Evolutionary conservation across 2,797 vertebrate genomes (phyloP).

Genomic region (Galago senegalensis): DNA sequence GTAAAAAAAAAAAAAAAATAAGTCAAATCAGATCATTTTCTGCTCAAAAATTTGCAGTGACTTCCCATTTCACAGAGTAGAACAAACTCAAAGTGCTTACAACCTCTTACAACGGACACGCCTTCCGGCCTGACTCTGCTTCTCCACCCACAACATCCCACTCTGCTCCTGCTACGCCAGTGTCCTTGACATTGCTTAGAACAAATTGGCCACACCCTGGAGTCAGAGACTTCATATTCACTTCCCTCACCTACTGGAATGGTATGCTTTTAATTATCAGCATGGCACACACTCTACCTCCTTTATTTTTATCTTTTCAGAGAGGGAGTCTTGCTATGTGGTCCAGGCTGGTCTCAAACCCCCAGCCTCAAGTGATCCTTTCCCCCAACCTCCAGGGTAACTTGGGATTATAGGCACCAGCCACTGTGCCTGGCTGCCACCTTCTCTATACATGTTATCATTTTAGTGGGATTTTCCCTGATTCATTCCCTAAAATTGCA

Average conservation of each 20-base stretch:
- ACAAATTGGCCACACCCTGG: background rate
- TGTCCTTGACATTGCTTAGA: background rate
- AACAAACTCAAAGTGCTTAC: background rate
- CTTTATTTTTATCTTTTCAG: background rate
- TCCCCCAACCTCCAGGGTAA: background rate
- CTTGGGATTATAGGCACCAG: background rate
- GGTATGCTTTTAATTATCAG: background rate
- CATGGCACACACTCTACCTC: fast-evolving
- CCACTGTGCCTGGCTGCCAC: background rate
- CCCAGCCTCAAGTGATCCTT: background rate
- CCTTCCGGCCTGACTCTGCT: background rate
- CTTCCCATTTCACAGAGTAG: background rate
- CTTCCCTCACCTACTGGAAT: background rate
- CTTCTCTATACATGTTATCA: background rate
- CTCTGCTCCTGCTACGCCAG: background rate
- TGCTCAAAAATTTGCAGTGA: background rate
- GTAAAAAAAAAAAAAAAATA: background rate
- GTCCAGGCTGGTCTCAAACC: background rate
- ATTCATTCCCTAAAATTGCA: background rate
- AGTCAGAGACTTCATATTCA: background rate
- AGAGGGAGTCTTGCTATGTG: background rate
- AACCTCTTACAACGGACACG: fast-evolving
- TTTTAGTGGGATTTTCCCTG: background rate
- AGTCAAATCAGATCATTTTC: background rate
- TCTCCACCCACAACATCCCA: background rate